Evolutionary conservation across 2,113 vertebrate genomes (phyloP).

Genomic region (Ceyx melanurus): DNA sequence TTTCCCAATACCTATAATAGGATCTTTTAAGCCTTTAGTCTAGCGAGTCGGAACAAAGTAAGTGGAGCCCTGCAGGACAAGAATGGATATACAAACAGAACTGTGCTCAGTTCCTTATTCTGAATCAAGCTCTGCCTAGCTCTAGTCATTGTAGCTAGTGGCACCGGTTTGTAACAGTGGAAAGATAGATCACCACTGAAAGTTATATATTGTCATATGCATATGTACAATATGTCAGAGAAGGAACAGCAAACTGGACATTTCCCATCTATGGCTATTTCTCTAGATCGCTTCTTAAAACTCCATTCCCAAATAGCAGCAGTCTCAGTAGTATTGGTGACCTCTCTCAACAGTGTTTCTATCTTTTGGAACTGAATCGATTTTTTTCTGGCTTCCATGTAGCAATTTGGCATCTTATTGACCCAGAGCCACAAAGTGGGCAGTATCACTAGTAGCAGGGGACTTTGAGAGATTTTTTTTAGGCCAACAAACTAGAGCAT

Average conservation of each 20-base stretch:
- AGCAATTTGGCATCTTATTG: slow-evolving; percentile 19
- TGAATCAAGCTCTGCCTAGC: neutral
- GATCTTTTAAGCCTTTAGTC: neutral
- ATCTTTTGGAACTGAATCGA: neutral
- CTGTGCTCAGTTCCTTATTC: neutral
- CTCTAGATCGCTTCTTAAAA: neutral
- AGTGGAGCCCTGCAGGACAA: neutral
- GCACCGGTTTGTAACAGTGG: neutral
- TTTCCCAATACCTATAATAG: neutral
- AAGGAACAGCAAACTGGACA: neutral
- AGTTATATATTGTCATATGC: neutral
- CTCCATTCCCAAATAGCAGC: slow-evolving; percentile 19
- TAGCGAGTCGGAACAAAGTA: neutral
- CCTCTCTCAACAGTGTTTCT: slow-evolving; percentile 22
- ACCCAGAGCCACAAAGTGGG: neutral
- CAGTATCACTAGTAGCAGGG: neutral
- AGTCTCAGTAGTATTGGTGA: neutral
- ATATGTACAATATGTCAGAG: neutral
- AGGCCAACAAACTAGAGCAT: slow-evolving; percentile 9
- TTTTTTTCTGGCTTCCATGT: slow-evolving; percentile 18
- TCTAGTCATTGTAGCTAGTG: neutral
- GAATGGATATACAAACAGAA: neutral
- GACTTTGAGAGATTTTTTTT: slow-evolving; percentile 45
- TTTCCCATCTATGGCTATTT: neutral
- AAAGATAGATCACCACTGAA: neutral